Base-by-base conservation (phyloP, 2,888 invertebrate genomes). In the Emmelina monodactyla region DNA sequence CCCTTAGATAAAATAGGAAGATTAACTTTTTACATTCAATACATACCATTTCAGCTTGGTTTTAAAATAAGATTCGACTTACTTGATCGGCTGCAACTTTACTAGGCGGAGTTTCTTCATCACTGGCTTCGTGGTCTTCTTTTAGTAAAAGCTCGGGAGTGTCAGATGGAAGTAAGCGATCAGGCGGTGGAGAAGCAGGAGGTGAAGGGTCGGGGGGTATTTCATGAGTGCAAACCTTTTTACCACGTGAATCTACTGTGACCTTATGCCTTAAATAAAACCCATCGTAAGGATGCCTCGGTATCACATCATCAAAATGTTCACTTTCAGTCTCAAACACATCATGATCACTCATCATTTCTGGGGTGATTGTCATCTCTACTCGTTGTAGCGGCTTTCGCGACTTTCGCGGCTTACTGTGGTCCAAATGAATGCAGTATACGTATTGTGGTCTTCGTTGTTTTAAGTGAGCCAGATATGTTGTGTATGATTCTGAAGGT, bases 241-340 rank as follows among this genome's bases (percentile, higher is more conserved):
- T 62, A 34, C 78, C 78, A 16, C 54, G 56, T 11, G 66, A 50
- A 44, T 80, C 72, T 45, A 79, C 56, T 31, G 71, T 70, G 19
- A 54, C 49, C 48, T 53, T 62, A 47, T 82, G 81, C 43, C 68
- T 62, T 46, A 81, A 58, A 43, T 79, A 81, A 50, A 65, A 82
- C 13, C 70, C 75, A 47, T 81, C 81, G 40, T 81, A 81, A 3
- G 80, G 80, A 46, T 82, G 81, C 41, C 79, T 62, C n/a, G 79
- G 79, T 35, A 55, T 54, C 35, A 65, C 51, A 37, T 70, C 70
- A 31, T 75, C 72, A 34, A 51, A 47, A 42, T 50, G 50, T 22
- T 66, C 65, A 49, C 56, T 57, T 29, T 72, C 72, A n/a, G n/a
- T n/a, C 19, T 48, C 46, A 25, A 62, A 68, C 3, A 64, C 62